Evolutionary conservation across 2,797 vertebrate species (phyloP).

Genomic region (Muscicapa striata): DNA sequence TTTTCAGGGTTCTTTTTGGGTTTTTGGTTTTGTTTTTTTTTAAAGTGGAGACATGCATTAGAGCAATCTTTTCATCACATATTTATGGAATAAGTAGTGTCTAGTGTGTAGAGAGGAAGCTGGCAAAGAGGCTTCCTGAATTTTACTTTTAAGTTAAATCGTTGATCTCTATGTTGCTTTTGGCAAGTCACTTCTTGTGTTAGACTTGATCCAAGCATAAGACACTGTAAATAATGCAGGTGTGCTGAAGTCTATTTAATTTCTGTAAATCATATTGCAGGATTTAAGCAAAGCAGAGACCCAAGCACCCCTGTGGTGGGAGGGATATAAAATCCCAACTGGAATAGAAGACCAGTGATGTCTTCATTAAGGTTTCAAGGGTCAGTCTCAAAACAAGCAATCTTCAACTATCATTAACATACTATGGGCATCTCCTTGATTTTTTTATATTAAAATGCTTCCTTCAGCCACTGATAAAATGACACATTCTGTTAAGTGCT

Average conservation of each 20-base stretch:
- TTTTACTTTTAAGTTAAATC: neutral
- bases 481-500: neutral
- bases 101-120: neutral
- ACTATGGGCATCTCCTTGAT: neutral
- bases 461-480: neutral
- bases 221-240: neutral
- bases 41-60: neutral
- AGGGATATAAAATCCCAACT: neutral
- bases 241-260: neutral
- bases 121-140: neutral
- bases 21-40: accelerated
- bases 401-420: neutral
- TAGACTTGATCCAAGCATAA: neutral
- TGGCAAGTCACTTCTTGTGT: neutral
- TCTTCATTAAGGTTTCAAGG: neutral
- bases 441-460: neutral
- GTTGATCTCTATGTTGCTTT: neutral
- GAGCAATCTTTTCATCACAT: constrained; percentile 5
- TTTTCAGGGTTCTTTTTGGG: neutral
- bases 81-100: neutral
- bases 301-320: neutral
- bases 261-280: neutral
- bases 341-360: neutral
- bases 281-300: neutral
- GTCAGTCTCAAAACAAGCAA: constrained; percentile 15